Base-by-base conservation (phyloP, 2,888 invertebrate genomes). In the Sesamia inferens region DNA sequence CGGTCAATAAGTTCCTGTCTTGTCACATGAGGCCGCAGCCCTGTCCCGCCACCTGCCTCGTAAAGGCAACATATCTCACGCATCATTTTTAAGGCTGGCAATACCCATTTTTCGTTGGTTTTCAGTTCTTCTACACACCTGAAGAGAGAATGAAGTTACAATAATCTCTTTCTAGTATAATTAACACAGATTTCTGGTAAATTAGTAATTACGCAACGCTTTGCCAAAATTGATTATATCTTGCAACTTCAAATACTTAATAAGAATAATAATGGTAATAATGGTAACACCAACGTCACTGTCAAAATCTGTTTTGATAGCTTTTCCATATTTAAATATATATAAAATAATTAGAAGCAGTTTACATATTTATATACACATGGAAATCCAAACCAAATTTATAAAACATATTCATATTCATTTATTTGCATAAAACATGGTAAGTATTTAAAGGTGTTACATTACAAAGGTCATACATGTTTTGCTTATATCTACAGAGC, bases 1-100 rank as follows among this genome's bases (percentile, higher is more conserved):
- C 98, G 97, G 92, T 98, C 99, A 88, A 99, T 99, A 77, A 99
- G 98, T 93, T 98, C 97, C 90, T 97, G 96, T 3, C 97, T 94
- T 71, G 97, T 97, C 39, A 97, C 96, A 82, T 93, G 94, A 39
- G 96, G 94, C 65, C 95, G 91, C 73, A 92, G 89, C 89, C 96
- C 92, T 86, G 96, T 82, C 87, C 93, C 93, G 55, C 97, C 97
- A 85, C 97, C 97, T 59, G 98, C 97, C 96, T 99, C 99, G 92
- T 99, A 99, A 85, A 99, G 96, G 90, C 98, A 98, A 93, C 99
- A 99, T 85, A 99, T 99, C 93, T 99, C 99, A 54, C 98, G 97
- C 92, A 99, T 99, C 94, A 99, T 98, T 92, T 99, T 99, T 82
- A 99, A 95, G 7, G 99, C 99, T 1, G 99, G 99, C 87, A 99